Base-by-base conservation (phyloP, 2,888 invertebrate species). In the Eueremaeus valkanovi region DNA sequence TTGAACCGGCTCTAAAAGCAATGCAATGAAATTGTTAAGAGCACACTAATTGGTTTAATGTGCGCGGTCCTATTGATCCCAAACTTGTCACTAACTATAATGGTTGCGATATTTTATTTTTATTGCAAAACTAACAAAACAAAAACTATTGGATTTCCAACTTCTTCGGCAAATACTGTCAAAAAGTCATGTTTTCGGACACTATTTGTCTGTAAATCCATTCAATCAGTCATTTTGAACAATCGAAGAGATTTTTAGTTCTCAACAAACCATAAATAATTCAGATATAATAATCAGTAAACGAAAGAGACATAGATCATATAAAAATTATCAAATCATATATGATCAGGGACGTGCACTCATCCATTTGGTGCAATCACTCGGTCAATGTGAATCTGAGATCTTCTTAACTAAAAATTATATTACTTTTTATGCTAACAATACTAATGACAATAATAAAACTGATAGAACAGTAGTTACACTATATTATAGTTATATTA, bases 1-100 rank as follows among this genome's bases (percentile, higher is more conserved):
- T n/a, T 63, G 33, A 33, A n/a, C 36, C n/a, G 63, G 33, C 33
- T 33, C 29, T 33, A n/a, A 63, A 63, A 63, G 63, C 2, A 63
- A 63, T 63, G 63, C 63, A 63, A 63, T 63, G 18, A 33, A 63
- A 63, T 63, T 33, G 63, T 63, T 63, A 63, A 63, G 33, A 63
- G 63, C 63, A 42, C 36, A 68, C 68, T 68, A 42, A 42, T 42
- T 36, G 68, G 42, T 42, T 40, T 24, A 68, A 68, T 68, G 33
- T 36, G 68, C n/a, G 21, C 68, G 68, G 40, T 68, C 5, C 36
- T n/a, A 40, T 40, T 68, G 42, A 68, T 36, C 36, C 66, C 1
- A 36, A 61, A 51, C 51, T 51, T 51, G 51, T 51, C 61, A 61
- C 61, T 16, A 33, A 13, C 31, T 61, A 29, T 61, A 61, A 31